Evolutionary conservation across 2,113 vertebrate genomes (phyloP).

Genomic region (Thunnus thynnus): DNA sequence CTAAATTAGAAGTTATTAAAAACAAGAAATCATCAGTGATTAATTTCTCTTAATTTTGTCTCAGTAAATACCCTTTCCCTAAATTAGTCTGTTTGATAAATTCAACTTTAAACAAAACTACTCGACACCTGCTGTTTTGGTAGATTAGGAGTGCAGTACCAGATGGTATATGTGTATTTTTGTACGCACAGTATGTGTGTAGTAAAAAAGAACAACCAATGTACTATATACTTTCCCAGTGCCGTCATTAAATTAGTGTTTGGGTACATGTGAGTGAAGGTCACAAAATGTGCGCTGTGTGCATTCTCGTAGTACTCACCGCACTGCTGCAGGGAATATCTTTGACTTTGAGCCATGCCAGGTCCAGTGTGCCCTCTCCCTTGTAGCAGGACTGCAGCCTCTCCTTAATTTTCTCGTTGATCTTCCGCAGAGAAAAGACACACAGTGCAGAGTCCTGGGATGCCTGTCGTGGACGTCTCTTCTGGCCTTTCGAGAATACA

Average conservation of each 20-base stretch:
- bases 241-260: neutral
- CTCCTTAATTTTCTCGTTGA: conserved; percentile 97
- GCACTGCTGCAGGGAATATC: conserved; percentile 98
- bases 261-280: neutral
- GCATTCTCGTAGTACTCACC: conserved; percentile 85
- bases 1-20: conserved; percentile 23
- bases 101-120: neutral
- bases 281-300: neutral
- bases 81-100: neutral
- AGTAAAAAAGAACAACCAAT: neutral
- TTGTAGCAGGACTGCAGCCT: conserved; percentile 98
- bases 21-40: conserved; percentile 25
- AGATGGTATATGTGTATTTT: conserved; percentile 11
- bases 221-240: neutral
- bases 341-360: conserved; percentile 99
- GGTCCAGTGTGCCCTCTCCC: conserved; percentile 95
- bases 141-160: neutral
- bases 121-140: neutral
- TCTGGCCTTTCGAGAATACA: conserved; percentile 97
- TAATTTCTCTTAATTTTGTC: conserved; percentile 12
- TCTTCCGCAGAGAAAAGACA: conserved; percentile 94
- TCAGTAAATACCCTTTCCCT: conserved; percentile 7
- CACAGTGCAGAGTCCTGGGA: conserved; percentile 96
- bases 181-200: conserved; percentile 1
- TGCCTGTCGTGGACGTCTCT: conserved; percentile 92